Conservation (phyloP, 1,140 invertebrate species). For the Brachystomella parvula region DNA sequence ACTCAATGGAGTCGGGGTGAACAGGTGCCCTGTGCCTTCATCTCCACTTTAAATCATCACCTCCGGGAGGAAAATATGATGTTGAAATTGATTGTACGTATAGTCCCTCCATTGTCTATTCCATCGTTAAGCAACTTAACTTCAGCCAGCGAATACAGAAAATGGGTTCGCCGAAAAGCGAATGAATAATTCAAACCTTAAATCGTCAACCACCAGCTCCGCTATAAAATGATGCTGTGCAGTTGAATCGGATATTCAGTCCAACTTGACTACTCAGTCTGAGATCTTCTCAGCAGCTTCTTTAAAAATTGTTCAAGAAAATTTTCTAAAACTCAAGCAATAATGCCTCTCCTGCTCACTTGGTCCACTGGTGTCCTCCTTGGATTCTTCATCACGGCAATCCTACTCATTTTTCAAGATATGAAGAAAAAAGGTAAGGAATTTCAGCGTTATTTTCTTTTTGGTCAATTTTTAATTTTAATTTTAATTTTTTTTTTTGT, state of each 20-base stretch:
- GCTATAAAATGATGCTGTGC: constrained; percentile 2
- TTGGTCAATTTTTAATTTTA: constrained; percentile 3
- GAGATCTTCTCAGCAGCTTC: background rate
- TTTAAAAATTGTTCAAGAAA: background rate
- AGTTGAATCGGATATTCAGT: background rate
- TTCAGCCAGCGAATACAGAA: too few species aligned
- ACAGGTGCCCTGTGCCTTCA: too few species aligned
- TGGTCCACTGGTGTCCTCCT: constrained; percentile 20
- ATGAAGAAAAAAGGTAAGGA: constrained; percentile 17
- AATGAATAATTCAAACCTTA: too few species aligned
- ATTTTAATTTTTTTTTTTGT: constrained; percentile 1
- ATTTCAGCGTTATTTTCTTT: constrained; percentile 5
- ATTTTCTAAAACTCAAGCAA: constrained; percentile 2
- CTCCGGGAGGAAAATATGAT: too few species aligned
- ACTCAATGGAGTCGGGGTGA: too few species aligned
- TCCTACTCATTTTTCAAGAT: constrained; percentile 21
- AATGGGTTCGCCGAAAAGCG: too few species aligned
- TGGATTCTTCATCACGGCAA: constrained; percentile 7
- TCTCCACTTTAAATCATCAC: too few species aligned
- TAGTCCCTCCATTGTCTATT: too few species aligned
- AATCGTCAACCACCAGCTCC: too few species aligned
- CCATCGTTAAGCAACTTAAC: too few species aligned
- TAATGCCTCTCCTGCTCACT: constrained; percentile 18
- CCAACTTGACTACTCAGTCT: background rate
- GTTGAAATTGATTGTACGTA: too few species aligned